A percentile compares a stretch with the other conserved stretches of the same genome.
phyloP scores from a whole-genome alignment of 1,140 invertebrate species.

The Sitophilus oryzae region DNA sequence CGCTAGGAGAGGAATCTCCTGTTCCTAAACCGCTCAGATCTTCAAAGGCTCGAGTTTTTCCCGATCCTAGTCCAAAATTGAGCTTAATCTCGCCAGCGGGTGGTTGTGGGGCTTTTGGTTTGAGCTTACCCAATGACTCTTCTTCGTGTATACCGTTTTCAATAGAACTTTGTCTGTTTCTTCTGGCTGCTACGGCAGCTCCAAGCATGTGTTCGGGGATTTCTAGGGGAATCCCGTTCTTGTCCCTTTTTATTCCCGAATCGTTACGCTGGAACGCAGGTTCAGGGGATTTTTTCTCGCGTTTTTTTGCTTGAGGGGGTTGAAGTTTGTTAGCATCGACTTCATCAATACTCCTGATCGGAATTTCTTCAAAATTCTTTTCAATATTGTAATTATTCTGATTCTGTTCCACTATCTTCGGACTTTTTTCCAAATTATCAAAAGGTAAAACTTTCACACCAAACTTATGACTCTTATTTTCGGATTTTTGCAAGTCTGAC shows the following conservation, averaged over 20 bases:
- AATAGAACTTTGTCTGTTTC: slow-evolving; percentile 55
- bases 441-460: slow-evolving; percentile 61
- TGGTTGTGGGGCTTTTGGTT: slow-evolving; percentile 67
- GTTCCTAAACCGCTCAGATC: slow-evolving; percentile 12
- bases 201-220: slow-evolving; percentile 65
- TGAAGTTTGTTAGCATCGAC: slow-evolving; percentile 38
- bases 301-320: slow-evolving; percentile 32
- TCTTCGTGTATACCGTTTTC: slow-evolving; percentile 40
- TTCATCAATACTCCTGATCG: slow-evolving; percentile 47
- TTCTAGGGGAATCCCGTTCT: slow-evolving; percentile 55
- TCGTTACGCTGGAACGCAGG: slow-evolving; percentile 38
- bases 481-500: slow-evolving; percentile 47
- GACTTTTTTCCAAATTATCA: slow-evolving; percentile 46
- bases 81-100: slow-evolving; percentile 44
- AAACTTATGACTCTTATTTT: slow-evolving; percentile 57
- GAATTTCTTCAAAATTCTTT: slow-evolving; percentile 41
- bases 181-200: slow-evolving; percentile 60
- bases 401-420: slow-evolving; percentile 40
- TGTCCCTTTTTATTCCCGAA: slow-evolving; percentile 53
- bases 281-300: slow-evolving; percentile 43
- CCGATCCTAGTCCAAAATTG: slow-evolving; percentile 22
- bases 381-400: slow-evolving; percentile 45
- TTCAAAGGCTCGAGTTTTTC: slow-evolving; percentile 14
- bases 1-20: slow-evolving; percentile 6
- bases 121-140: slow-evolving; percentile 54